Percentiles rank a stretch among this genome's conserved stretches.
These are phyloP conservation scores for Crioceris asparagi DNA, from an alignment of 2,888 invertebrate species.

Conservation along the genomic window DNA sequence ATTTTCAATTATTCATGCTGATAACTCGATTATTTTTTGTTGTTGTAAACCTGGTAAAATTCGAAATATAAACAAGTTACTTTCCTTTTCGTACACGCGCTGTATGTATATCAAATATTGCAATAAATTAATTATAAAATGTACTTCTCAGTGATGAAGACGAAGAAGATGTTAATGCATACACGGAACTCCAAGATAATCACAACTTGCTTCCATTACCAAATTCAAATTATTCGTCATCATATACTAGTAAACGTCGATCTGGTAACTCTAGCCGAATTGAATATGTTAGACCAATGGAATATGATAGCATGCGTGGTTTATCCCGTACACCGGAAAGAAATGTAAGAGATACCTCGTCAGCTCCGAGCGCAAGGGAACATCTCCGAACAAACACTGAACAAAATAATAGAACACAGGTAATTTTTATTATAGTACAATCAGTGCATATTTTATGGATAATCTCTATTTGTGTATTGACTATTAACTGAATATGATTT, in stretches of 20 bases:
- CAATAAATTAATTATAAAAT: not conserved
- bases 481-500: too few species aligned
- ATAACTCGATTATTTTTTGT: too few species aligned
- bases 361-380: slow-evolving; percentile 18
- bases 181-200: slow-evolving; percentile 25
- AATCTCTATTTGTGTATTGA: too few species aligned
- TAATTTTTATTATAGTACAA: too few species aligned
- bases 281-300: slow-evolving; percentile 18
- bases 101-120: too few species aligned
- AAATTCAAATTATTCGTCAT: slow-evolving; percentile 15
- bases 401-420: slow-evolving; percentile 31
- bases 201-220: slow-evolving; percentile 17
- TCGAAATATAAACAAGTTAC: too few species aligned
- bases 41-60: too few species aligned
- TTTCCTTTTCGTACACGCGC: too few species aligned
- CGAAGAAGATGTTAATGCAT: slow-evolving; percentile 31
- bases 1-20: too few species aligned
- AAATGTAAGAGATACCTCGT: slow-evolving; percentile 24
- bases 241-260: slow-evolving; percentile 16
- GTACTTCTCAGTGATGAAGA: slow-evolving; percentile 30
- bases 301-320: slow-evolving; percentile 15
- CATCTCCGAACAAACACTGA: slow-evolving; percentile 24
- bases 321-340: slow-evolving; percentile 24
- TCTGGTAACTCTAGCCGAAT: slow-evolving; percentile 15
- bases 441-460: too few species aligned